Conservation (phyloP, 2,797 vertebrate genomes). For the Borostomias antarcticus region DNA sequence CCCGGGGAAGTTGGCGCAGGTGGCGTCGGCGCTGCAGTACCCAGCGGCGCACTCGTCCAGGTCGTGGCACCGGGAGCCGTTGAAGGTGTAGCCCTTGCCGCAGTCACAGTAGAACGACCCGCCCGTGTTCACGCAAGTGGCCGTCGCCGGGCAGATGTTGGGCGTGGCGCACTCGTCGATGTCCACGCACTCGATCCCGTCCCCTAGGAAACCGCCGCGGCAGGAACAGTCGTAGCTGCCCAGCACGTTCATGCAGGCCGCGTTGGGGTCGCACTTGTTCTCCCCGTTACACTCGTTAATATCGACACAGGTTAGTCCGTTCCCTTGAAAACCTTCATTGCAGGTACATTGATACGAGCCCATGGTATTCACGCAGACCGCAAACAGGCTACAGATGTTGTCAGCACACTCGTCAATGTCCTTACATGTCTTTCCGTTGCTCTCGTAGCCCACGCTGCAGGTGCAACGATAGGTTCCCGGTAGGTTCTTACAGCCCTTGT, state of each 20-base stretch:
- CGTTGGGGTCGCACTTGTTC: constrained; percentile 70
- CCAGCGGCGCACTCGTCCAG: constrained; percentile 73
- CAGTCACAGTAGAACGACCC: constrained; percentile 80
- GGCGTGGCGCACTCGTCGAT: constrained; percentile 73
- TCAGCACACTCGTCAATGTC: constrained; percentile 80
- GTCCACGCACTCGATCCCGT: constrained; percentile 74
- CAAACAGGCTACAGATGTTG: constrained; percentile 73
- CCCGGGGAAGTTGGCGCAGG: constrained; percentile 75
- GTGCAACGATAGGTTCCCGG: constrained; percentile 77
- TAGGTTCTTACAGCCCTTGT: constrained; percentile 79
- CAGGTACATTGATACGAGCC: constrained; percentile 79
- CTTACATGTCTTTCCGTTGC: constrained; percentile 70
- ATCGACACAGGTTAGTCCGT: constrained; percentile 77
- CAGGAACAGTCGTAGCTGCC: constrained; percentile 80
- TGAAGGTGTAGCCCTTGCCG: constrained; percentile 72
- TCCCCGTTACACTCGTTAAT: constrained; percentile 76
- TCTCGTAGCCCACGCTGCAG: constrained; percentile 76
- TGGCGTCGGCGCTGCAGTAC: constrained; percentile 68
- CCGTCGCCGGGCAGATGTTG: constrained; percentile 66
- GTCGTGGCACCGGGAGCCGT: constrained; percentile 68
- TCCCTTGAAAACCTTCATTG: constrained; percentile 75
- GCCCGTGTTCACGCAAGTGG: constrained; percentile 74
- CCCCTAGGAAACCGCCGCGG: constrained; percentile 70
- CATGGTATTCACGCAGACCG: constrained; percentile 71
- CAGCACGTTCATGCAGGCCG: constrained; percentile 76